These are phyloP conservation scores for Charadrius vociferus DNA, from an alignment of 2,113 vertebrate species.

Conservation along the genomic window DNA sequence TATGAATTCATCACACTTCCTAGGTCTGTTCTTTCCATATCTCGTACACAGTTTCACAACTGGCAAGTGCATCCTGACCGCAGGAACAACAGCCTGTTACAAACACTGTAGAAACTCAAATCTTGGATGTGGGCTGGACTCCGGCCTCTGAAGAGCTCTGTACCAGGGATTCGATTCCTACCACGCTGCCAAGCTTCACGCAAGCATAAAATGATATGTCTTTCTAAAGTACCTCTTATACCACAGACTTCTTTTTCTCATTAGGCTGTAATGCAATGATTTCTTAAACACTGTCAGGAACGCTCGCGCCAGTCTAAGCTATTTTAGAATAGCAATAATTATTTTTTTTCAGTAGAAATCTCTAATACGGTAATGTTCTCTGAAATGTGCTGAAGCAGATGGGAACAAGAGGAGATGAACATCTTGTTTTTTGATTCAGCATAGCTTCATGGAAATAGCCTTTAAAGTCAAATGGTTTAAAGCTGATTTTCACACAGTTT, in stretches of 20 bases:
- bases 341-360: background rate
- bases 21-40: fast-evolving
- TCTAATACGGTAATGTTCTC: background rate
- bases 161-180: background rate
- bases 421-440: background rate
- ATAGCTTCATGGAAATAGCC: background rate
- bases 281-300: background rate
- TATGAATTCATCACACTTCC: fast-evolving
- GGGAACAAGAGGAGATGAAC: background rate
- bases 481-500: background rate
- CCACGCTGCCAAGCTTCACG: background rate
- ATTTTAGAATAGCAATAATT: background rate
- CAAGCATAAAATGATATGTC: background rate
- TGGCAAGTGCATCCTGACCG: background rate
- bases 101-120: background rate
- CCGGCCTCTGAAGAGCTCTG: background rate
- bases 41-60: background rate
- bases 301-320: background rate
- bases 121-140: background rate
- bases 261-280: background rate
- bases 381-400: background rate
- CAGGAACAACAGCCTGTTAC: background rate
- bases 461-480: background rate
- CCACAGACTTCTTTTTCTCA: background rate
- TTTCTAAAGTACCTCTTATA: background rate